These are phyloP conservation scores for Geotria australis DNA, from an alignment of 2,797 vertebrate species.

Conservation along the genomic window DNA sequence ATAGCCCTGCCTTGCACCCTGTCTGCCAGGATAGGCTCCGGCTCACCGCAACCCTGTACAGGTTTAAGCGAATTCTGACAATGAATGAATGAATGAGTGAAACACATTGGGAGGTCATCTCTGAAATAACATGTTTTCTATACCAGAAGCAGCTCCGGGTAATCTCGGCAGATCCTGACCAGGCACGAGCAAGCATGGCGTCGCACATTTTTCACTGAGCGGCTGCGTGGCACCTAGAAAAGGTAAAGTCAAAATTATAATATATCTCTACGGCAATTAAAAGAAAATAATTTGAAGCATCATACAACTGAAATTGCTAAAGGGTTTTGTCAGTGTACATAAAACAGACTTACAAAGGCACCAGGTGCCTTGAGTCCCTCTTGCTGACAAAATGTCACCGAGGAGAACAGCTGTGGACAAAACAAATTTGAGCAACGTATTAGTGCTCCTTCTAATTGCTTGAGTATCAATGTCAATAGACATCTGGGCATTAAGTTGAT, in stretches of 20 bases:
- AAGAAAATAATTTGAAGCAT: conserved; percentile 1
- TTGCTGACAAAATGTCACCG: conserved; percentile 47
- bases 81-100: too few species aligned
- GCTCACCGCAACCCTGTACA: too few species aligned
- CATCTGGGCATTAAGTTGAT: too few species aligned
- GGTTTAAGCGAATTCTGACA: too few species aligned
- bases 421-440: not conserved
- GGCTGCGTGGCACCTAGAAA: conserved; percentile 39
- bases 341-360: not conserved
- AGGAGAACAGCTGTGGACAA: conserved; percentile 35
- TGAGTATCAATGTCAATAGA: too few species aligned
- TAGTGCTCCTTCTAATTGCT: too few species aligned
- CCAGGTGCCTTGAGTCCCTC: conserved; percentile 40
- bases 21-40: too few species aligned
- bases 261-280: conserved; percentile 1
- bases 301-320: conserved; percentile 3
- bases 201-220: conserved; percentile 64
- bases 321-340: not conserved
- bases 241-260: conserved; percentile 2
- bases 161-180: conserved; percentile 77
- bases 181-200: conserved; percentile 71
- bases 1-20: too few species aligned
- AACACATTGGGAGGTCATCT: too few species aligned
- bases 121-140: conserved; percentile 1
- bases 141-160: conserved; percentile 55